phyloP scores from a whole-genome alignment of 2,888 invertebrate species.

The Luffia ferchaultella region DNA sequence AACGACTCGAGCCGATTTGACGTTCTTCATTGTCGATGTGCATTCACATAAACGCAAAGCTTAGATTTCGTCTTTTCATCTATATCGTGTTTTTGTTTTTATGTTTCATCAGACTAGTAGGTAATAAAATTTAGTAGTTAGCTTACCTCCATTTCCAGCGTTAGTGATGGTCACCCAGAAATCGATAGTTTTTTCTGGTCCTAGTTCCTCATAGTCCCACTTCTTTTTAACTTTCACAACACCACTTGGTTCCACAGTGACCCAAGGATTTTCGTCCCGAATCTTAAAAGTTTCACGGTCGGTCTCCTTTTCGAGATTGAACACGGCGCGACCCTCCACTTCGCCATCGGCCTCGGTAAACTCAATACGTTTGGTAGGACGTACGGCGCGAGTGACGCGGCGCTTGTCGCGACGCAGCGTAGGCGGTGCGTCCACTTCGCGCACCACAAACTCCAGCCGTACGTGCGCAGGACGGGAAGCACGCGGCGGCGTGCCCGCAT shows the following conservation, averaged over 20 bases:
- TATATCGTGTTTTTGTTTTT: too few species aligned
- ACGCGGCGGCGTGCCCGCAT: constrained; percentile 77
- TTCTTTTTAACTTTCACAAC: constrained; percentile 93
- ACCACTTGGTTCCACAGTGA: constrained; percentile 90
- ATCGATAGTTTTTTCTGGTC: constrained; percentile 94
- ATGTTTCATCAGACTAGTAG: too few species aligned
- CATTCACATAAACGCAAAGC: too few species aligned
- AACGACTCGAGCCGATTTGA: too few species aligned
- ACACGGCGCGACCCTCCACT: constrained; percentile 86
- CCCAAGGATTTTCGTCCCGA: constrained; percentile 93
- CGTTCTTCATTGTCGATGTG: too few species aligned
- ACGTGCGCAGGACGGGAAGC: constrained; percentile 79
- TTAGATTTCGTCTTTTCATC: too few species aligned
- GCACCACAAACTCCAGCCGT: constrained; percentile 74
- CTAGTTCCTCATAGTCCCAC: constrained; percentile 96
- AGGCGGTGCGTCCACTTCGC: constrained; percentile 67
- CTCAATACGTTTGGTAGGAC: constrained; percentile 93
- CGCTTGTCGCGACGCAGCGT: constrained; percentile 76
- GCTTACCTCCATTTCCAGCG: constrained; percentile 86
- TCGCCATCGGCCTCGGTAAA: constrained; percentile 92
- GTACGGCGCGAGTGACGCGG: constrained; percentile 87
- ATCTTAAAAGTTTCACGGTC: constrained; percentile 93
- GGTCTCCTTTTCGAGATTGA: constrained; percentile 90
- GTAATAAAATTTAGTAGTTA: too few species aligned
- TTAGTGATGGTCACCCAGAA: constrained; percentile 96